Evolutionary conservation across 2,113 vertebrate genomes (phyloP).

Genomic region (Eurypyga helias): DNA sequence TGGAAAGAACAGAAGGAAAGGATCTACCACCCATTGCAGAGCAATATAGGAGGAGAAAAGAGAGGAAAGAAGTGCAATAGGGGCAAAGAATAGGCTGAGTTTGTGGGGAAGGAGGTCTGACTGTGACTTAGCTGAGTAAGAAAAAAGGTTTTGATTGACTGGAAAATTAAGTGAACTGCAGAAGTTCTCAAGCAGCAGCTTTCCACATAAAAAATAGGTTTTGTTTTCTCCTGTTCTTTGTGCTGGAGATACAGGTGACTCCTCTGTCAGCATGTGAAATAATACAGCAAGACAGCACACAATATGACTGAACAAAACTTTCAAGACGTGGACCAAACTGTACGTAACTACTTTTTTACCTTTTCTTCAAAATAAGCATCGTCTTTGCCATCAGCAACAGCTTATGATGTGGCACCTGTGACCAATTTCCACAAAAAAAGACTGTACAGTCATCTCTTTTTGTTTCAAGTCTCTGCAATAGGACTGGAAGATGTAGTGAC

Average conservation of each 20-base stretch:
- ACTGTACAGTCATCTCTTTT: not conserved
- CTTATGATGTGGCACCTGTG: not conserved
- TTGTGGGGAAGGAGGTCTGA: not conserved
- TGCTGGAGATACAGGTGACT: not conserved
- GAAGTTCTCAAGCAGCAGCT: not conserved
- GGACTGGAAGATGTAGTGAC: not conserved
- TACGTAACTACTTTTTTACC: not conserved
- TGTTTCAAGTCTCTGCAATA: conserved; percentile 15
- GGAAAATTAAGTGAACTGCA: not conserved
- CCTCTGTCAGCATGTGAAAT: not conserved
- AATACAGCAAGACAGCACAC: not conserved
- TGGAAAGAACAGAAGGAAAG: not conserved
- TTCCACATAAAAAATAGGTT: not conserved
- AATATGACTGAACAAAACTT: not conserved
- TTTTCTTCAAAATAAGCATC: not conserved
- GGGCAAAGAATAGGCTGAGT: not conserved
- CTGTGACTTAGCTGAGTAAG: not conserved
- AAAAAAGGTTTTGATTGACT: not conserved
- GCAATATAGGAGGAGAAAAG: not conserved
- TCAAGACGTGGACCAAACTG: not conserved
- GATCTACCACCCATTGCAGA: not conserved
- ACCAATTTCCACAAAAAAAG: not conserved
- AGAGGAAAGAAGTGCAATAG: not conserved
- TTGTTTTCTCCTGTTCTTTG: not conserved
- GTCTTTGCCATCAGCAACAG: not conserved